Evolutionary conservation across 2,797 vertebrate genomes (phyloP), one percentile per base, ranked within the genome.

Genomic region (Chaunax sp.): DNA sequence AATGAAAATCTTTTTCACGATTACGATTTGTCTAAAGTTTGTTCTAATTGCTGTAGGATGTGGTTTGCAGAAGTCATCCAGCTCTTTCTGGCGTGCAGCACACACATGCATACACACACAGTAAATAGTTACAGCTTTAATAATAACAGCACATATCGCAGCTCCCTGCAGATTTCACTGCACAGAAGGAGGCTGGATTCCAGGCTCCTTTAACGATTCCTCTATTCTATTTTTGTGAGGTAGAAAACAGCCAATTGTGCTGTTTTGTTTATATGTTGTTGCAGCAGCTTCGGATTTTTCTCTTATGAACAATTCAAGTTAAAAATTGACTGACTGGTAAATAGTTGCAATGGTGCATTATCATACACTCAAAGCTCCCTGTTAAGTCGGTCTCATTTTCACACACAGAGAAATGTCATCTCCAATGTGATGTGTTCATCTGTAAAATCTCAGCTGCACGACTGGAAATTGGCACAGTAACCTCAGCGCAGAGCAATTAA

Each of bases 401-500:
- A 20, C 68, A 64, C 65, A 44, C n/a, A 44, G 41, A 54, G 55
- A 82, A 87, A 83, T 84, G 63, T 69, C 75, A 78, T 78, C 69
- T 38, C 18, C 52, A 15, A 47, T 49, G 35, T 5, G 23, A 62
- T 38, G 8, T 15, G 60, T 69, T 64, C 49, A 9, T 69, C 53
- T 56, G 74, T 35, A 52, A 68, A 64, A 52, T 43, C 47, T 33
- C 16, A 4, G 41, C 65, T 56, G 75, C 40, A 15, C 54, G 67
- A 47, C 75, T 69, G 64, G 40, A 83, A 72, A 57, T 37, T 30
- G 72, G 60, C 82, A 62, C 44, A 61, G 64, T 57, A 77, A 85
- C 82, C 66, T 80, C 69, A 68, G 64, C 7, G 4, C 5, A 19
- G 44, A 77, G 76, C 85, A 85, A 85, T 90, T 86, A 83, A 85